These are phyloP conservation scores for Anguilla rostrata DNA, from an alignment of 2,113 vertebrate genomes.

Conservation along the genomic window DNA sequence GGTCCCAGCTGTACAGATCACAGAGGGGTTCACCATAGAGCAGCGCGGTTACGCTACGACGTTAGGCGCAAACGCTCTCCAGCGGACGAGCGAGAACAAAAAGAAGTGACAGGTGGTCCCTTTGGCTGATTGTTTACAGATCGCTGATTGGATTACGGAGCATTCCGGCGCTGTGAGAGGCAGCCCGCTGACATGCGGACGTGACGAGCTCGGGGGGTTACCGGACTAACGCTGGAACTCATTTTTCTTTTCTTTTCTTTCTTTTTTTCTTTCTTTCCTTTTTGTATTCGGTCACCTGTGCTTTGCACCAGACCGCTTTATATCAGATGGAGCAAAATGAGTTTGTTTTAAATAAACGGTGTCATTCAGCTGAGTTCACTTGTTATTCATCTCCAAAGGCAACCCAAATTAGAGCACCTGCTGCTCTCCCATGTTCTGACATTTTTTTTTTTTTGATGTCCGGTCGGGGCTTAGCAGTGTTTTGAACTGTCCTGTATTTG, in stretches of 20 bases:
- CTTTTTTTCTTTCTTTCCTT: neutral
- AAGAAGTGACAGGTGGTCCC: neutral
- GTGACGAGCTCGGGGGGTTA: neutral
- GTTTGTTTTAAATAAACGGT: neutral
- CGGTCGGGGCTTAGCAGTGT: neutral
- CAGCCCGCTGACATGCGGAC: neutral
- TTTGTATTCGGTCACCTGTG: neutral
- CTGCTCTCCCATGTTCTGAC: neutral
- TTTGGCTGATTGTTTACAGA: neutral
- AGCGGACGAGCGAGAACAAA: neutral
- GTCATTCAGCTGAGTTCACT: neutral
- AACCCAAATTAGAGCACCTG: neutral
- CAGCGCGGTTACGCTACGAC: neutral
- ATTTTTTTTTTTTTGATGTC: too few species aligned
- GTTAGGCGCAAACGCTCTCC: neutral
- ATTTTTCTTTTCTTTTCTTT: neutral
- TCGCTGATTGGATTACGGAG: neutral
- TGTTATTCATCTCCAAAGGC: neutral
- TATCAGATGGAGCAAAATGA: neutral
- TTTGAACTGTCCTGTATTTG: neutral
- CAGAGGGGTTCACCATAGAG: neutral
- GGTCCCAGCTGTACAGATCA: too few species aligned
- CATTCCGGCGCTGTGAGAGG: neutral
- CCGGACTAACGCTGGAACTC: neutral
- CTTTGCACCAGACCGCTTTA: neutral